Evolutionary conservation across 2,888 invertebrate species (phyloP).

Genomic region (Petrolisthes cinctipes): DNA sequence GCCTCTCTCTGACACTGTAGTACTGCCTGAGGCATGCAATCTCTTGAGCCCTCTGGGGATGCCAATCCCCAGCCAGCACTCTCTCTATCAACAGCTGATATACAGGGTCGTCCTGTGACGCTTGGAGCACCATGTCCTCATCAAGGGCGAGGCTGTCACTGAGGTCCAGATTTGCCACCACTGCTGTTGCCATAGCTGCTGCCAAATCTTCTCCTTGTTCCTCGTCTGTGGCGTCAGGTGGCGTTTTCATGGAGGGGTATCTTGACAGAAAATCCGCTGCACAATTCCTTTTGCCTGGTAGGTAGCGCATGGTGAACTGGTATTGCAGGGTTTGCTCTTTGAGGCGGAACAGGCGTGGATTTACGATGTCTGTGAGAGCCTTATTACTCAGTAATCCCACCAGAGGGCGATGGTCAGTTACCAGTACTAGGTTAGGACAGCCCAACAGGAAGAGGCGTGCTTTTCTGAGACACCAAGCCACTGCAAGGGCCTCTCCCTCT

Average conservation of each 20-base stretch:
- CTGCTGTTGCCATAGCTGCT: neutral
- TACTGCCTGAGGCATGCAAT: neutral
- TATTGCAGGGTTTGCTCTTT: slow-evolving; percentile 20
- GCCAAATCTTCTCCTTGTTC: neutral
- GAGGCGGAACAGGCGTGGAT: slow-evolving; percentile 24
- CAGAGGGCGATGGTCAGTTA: slow-evolving; percentile 15
- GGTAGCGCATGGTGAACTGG: slow-evolving; percentile 35
- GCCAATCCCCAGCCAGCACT: slow-evolving; percentile 1
- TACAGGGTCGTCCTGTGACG: slow-evolving; percentile 2
- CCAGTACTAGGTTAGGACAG: slow-evolving; percentile 11
- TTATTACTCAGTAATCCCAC: neutral
- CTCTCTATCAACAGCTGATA: neutral
- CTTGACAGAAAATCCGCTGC: slow-evolving; percentile 24
- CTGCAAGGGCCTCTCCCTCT: slow-evolving; percentile 30
- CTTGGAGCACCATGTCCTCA: slow-evolving; percentile 7
- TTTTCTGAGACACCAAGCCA: slow-evolving; percentile 27
- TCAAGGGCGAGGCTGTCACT: slow-evolving; percentile 3
- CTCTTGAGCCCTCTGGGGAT: neutral
- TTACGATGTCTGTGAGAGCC: slow-evolving; percentile 4
- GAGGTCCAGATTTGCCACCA: slow-evolving; percentile 17
- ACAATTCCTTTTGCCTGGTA: slow-evolving; percentile 15
- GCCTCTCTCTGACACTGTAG: neutral
- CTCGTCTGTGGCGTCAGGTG: neutral
- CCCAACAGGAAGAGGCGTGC: slow-evolving; percentile 16
- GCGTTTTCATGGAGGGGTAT: slow-evolving; percentile 1